Evolutionary conservation across 2,797 vertebrate species (phyloP), one percentile per base, ranked within the genome.

Genomic region (Sebastes elongatus): DNA sequence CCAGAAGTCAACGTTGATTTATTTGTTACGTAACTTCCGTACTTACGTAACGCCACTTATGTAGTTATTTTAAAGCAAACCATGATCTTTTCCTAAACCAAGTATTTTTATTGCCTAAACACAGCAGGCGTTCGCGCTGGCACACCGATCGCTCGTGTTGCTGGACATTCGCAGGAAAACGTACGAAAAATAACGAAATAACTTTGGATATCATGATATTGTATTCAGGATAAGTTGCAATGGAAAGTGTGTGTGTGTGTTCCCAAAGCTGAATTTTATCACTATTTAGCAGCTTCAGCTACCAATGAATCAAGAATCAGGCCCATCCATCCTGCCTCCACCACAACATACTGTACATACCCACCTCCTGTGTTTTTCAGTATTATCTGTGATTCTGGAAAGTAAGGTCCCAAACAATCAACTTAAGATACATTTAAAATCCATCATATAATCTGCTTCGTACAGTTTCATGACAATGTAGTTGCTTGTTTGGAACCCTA

Each of bases 21-120:
- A 42, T 42, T 42, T 42, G 6, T 42, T 42, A 16, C 38, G 14
- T 42, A 16, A 42, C 14, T 42, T 42, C 14, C 14, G 6, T 42
- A 0, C 38, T 42, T 42, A 16, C 0, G 38, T 42, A 42, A 42
- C 14, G 38, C 14, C 14, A 42, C 38, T 7, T 42, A 6, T 7
- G 38, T 42, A 42, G 38, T 16, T 42, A 42, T 42, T 42, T 42
- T 42, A 42, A 42, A 0, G 5, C 13, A 42, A 42, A 16, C 38
- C 38, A 42, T 16, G 13, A 42, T 16, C 6, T 42, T 42, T 42
- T 42, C 38, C 13, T 42, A 16, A 42, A 42, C 38, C 38, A 42
- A 42, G 38, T 16, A 42, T 14, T 42, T 16, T 16, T 0, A 42
- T 16, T 42, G 38, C 38, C 38, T 16, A 42, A 42, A 42, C 38